phyloP scores from a whole-genome alignment of 2,797 vertebrate genomes.

The Karalla daura region DNA sequence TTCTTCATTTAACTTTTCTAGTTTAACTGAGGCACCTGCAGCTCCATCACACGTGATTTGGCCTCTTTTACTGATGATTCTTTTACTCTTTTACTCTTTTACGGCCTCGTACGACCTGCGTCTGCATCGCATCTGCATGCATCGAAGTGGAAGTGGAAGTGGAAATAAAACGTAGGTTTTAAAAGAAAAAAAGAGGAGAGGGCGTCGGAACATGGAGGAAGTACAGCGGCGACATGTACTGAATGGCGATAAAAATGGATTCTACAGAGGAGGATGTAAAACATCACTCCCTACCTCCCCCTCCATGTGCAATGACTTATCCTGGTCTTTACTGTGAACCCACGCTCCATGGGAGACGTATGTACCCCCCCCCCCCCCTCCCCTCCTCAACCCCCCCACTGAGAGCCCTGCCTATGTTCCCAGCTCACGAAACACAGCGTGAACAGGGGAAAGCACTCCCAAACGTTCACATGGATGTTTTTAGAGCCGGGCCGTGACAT shows the following conservation, averaged over 20 bases:
- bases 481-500: not conserved
- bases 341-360: conserved; percentile 19
- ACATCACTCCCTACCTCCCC: not conserved
- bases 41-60: conserved; percentile 26
- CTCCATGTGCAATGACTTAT: conserved; percentile 13
- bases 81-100: no score
- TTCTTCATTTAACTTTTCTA: no score
- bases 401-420: conserved; percentile 37
- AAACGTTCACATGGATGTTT: conserved; percentile 17
- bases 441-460: conserved; percentile 42
- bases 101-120: conserved; percentile 22
- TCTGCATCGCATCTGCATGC: conserved; percentile 45
- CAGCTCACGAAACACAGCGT: conserved; percentile 9
- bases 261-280: not conserved
- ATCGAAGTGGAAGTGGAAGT: no score
- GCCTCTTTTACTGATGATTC: conserved; percentile 14
- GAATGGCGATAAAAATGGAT: conserved; percentile 1
- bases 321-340: conserved; percentile 16
- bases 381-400: not conserved
- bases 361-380: not conserved
- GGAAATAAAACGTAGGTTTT: no score
- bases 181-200: not conserved
- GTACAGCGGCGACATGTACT: not conserved
- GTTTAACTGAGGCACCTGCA: conserved; percentile 46
- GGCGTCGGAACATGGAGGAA: not conserved